Conservation (phyloP, 2,888 invertebrate genomes). For the Cyclophora punctaria region DNA sequence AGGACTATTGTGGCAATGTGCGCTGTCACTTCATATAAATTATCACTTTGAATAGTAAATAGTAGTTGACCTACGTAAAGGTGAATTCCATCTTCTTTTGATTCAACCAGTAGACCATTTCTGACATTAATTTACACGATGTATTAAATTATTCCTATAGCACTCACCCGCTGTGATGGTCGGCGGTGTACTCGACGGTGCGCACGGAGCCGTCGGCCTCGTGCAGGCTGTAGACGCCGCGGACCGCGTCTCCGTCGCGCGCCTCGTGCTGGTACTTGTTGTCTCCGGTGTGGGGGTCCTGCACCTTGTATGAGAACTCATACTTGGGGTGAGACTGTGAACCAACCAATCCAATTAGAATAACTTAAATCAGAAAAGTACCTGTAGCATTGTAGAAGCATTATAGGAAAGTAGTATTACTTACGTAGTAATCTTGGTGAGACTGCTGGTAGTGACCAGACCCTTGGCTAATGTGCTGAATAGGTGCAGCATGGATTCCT, state of each 20-base stretch:
- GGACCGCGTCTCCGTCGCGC: constrained; percentile 56
- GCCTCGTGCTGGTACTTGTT: constrained; percentile 57
- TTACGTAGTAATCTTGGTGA: constrained; percentile 43
- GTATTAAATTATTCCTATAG: background rate
- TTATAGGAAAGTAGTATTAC: constrained; percentile 9
- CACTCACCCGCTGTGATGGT: constrained; percentile 47
- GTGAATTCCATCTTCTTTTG: too few species aligned
- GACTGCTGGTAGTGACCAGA: constrained; percentile 20
- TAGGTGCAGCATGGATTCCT: constrained; percentile 24
- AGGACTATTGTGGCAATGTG: too few species aligned
- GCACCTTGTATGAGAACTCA: constrained; percentile 59
- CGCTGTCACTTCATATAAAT: too few species aligned
- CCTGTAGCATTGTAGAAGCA: too few species aligned
- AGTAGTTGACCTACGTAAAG: too few species aligned
- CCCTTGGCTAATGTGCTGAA: constrained; percentile 18
- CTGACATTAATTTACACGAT: too few species aligned
- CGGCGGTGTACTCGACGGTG: constrained; percentile 54
- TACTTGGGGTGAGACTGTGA: constrained; percentile 51
- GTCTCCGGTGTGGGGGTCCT: constrained; percentile 60
- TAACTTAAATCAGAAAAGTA: background rate
- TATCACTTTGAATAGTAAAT: too few species aligned
- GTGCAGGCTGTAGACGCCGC: constrained; percentile 53
- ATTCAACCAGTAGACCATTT: too few species aligned
- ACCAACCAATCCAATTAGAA: background rate
- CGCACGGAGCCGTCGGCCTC: constrained; percentile 56